Evolutionary conservation across 2,888 invertebrate species (phyloP), one percentile per base, ranked within the genome.

Genomic region (Gibbula magus): DNA sequence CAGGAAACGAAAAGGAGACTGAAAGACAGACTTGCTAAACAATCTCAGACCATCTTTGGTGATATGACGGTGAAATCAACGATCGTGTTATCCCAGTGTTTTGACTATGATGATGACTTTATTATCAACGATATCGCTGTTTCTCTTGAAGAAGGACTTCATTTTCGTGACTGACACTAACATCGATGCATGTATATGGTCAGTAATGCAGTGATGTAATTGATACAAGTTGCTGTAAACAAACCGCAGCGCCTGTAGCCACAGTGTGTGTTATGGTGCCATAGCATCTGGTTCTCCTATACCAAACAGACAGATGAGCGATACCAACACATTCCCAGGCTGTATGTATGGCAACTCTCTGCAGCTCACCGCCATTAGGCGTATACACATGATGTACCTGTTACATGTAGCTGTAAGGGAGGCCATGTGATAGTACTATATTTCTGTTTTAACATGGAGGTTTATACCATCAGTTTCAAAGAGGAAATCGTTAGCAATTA

Each of bases 61-160:
- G 91, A 91, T 80, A 82, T 91, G 20, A 90, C 91, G 0, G 90
- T 91, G 5, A 90, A 89, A 81, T 88, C 89, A 0, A 88, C 86
- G 8, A 84, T 91, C 18, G 86, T 89, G 29, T 79, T 91, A 20
- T 90, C 91, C 0, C 86, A 87, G 70, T 90, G 90, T 84, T 76
- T 91, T 16, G 84, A 88, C 70, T 90, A 85, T 76, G 90, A 91
- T 52, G 88, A 88, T 45, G 90, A 89, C 53, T 84, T 91, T 22
- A 87, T 91, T 25, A 83, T 91, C 52, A 91, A 91, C 82, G 91
- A 91, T 78, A 90, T 91, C 32, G 91, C 91, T 5, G 87, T 88
- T 22, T 81, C 85, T 0, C 75, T 88, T 7, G 89, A 89, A 16
- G 90, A 90, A 53, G 90, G 90, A 0, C 80, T 91, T 52, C 90